phyloP scores from a whole-genome alignment of 2,113 vertebrate species.

The Rhinopomastus cyanomelas region DNA sequence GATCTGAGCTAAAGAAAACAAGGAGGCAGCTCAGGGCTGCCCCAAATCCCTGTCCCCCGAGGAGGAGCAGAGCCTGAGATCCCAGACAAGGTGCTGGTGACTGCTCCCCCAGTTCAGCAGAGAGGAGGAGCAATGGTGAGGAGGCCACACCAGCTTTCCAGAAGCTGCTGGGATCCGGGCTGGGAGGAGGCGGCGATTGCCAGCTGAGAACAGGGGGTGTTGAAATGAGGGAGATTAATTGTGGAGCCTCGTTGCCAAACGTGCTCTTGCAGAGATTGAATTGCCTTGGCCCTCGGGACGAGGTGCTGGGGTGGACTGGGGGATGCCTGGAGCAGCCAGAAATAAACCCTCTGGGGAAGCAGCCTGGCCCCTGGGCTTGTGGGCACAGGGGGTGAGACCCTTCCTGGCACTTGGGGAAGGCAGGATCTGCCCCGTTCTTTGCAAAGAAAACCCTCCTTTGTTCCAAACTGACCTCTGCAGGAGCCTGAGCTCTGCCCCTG shows the following conservation, averaged over 20 bases:
- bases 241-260: slow-evolving; percentile 28
- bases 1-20: not conserved
- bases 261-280: slow-evolving; percentile 7
- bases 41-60: not conserved
- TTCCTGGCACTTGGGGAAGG: not conserved
- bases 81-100: not conserved
- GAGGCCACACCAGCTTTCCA: not conserved
- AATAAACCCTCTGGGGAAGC: not conserved
- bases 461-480: not conserved
- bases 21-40: not conserved
- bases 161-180: not conserved
- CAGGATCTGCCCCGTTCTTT: not conserved
- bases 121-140: not conserved
- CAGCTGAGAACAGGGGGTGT: not conserved
- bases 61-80: accelerated
- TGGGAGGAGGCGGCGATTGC: not conserved
- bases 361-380: not conserved
- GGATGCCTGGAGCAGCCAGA: not conserved
- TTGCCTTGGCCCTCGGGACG: not conserved
- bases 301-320: accelerated
- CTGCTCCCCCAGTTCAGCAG: not conserved
- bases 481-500: accelerated
- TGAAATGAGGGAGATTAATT: slow-evolving; percentile 1
- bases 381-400: not conserved
- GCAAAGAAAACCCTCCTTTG: not conserved